Conservation (phyloP, 1,140 invertebrate genomes). For the Drosophila grimshawi region DNA sequence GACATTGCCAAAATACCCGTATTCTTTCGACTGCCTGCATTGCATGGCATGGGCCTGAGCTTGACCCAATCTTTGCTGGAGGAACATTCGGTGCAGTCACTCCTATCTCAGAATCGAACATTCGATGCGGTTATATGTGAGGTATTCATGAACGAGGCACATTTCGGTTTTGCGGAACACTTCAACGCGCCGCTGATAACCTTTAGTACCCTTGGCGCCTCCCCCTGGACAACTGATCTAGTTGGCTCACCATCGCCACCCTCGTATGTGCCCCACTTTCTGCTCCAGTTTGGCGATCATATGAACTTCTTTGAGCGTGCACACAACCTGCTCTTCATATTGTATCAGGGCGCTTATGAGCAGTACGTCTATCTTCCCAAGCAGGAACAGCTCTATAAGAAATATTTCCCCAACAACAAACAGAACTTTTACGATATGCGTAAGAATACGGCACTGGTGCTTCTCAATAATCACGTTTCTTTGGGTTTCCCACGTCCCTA, state of each 20-base stretch:
- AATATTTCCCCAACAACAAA: slow-evolving; percentile 77
- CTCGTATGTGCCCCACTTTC: slow-evolving; percentile 81
- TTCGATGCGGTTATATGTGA: slow-evolving; percentile 76
- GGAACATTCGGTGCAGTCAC: slow-evolving; percentile 49
- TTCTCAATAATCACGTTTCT: slow-evolving; percentile 86
- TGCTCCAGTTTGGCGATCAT: slow-evolving; percentile 64
- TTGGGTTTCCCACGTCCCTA: slow-evolving; percentile 85
- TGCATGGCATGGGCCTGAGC: slow-evolving; percentile 50
- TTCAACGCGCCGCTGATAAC: slow-evolving; percentile 71
- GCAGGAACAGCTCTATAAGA: slow-evolving; percentile 80
- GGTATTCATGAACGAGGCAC: slow-evolving; percentile 71
- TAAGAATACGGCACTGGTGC: slow-evolving; percentile 84
- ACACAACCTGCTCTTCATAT: slow-evolving; percentile 70
- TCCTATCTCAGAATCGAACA: slow-evolving; percentile 56
- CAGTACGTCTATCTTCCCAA: slow-evolving; percentile 52
- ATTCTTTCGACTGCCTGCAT: slow-evolving; percentile 14
- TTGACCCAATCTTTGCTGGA: slow-evolving; percentile 49
- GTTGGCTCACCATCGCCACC: slow-evolving; percentile 81
- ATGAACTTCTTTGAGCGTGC: slow-evolving; percentile 85
- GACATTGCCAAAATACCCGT: slow-evolving; percentile 16
- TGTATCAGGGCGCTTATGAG: slow-evolving; percentile 43
- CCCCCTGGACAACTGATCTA: slow-evolving; percentile 65
- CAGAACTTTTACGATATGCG: slow-evolving; percentile 68
- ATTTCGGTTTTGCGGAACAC: slow-evolving; percentile 68
- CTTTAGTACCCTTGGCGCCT: slow-evolving; percentile 68